A percentile compares a stretch with the other conserved stretches of the same genome.
phyloP scores from a whole-genome alignment of 2,797 vertebrate genomes.

The Gymnothorax javanicus region DNA sequence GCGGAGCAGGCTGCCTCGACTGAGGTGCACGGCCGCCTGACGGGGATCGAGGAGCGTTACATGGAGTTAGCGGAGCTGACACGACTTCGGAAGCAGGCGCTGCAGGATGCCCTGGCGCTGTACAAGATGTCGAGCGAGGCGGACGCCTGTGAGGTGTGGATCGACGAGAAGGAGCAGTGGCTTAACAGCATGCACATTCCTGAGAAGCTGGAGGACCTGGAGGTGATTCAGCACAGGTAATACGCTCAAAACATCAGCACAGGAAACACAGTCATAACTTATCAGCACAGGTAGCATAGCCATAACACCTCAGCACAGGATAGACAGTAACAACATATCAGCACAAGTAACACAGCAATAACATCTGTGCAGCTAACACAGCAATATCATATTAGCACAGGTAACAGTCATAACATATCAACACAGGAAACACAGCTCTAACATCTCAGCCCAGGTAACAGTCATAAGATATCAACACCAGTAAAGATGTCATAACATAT shows the following conservation, averaged over 20 bases:
- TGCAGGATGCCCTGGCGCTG: conserved; percentile 92
- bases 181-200: conserved; percentile 88
- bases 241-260: background rate
- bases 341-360: background rate
- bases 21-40: conserved; percentile 75
- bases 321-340: too few relatives aligned
- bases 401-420: too few relatives aligned
- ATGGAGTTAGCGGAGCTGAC: conserved; percentile 91
- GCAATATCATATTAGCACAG: too few relatives aligned
- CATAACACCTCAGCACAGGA: background rate
- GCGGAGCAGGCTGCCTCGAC: conserved; percentile 71
- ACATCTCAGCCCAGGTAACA: too few relatives aligned
- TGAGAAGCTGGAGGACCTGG: conserved; percentile 85
- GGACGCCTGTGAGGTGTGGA: conserved; percentile 91
- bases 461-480: background rate
- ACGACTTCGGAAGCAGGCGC: conserved; percentile 88
- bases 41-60: conserved; percentile 93
- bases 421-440: too few relatives aligned
- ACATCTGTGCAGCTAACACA: background rate
- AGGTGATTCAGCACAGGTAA: conserved; percentile 88
- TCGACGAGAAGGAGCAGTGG: conserved; percentile 97
- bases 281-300: background rate
- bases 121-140: conserved; percentile 96
- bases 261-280: background rate
- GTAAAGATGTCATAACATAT: background rate